Evolutionary conservation across 2,113 vertebrate genomes (phyloP).

Genomic region (Cyrtonyx montezumae): DNA sequence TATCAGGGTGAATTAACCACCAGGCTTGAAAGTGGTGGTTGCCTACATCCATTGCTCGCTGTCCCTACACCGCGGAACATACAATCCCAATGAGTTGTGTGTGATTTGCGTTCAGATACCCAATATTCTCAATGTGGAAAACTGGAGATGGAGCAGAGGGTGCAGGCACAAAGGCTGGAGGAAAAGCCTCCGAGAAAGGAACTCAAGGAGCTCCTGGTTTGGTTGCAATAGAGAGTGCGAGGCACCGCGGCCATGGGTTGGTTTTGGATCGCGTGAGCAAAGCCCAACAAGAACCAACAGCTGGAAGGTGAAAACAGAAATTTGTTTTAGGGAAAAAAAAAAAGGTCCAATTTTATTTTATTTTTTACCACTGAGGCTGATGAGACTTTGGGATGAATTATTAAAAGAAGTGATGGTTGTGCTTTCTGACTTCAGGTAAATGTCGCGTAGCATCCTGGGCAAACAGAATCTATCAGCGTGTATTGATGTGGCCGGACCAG

Average conservation of each 20-base stretch:
- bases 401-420: not conserved
- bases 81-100: fast-evolving
- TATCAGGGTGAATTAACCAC: not conserved
- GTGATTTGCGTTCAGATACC: not conserved
- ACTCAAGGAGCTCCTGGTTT: not conserved
- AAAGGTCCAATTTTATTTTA: not conserved
- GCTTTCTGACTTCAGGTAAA: not conserved
- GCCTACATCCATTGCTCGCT: too few relatives aligned
- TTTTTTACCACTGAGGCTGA: not conserved
- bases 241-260: not conserved
- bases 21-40: not conserved
- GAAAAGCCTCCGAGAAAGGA: not conserved
- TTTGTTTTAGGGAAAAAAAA: not conserved
- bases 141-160: not conserved
- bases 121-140: not conserved
- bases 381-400: not conserved
- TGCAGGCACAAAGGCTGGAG: not conserved
- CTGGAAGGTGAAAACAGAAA: conserved; percentile 1
- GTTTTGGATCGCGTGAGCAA: not conserved
- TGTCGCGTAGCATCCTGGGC: fast-evolving
- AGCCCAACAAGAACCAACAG: not conserved
- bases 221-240: fast-evolving
- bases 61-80: too few relatives aligned
- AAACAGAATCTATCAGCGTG: not conserved
- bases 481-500: not conserved